Evolutionary conservation across 1,140 invertebrate species (phyloP).

Genomic region (Drosophila athabasca): DNA sequence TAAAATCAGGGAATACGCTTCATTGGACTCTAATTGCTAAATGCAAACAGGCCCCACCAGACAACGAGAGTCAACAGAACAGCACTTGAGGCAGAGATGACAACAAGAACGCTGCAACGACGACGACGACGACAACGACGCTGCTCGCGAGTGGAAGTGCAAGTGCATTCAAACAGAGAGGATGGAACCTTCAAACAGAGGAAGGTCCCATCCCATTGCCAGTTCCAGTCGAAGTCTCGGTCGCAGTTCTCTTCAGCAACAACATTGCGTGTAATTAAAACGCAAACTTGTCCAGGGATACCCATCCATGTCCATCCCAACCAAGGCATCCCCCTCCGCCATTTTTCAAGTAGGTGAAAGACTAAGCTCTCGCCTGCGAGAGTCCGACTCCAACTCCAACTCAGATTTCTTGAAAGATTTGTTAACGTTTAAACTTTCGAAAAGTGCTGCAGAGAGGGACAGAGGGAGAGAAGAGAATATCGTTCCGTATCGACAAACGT

Average conservation of each 20-base stretch:
- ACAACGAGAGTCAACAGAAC: slow-evolving; percentile 25
- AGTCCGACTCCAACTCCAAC: slow-evolving; percentile 21
- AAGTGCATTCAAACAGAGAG: slow-evolving; percentile 25
- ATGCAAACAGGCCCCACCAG: slow-evolving; percentile 56
- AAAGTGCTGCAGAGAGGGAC: slow-evolving; percentile 65
- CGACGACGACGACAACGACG: slow-evolving; percentile 18
- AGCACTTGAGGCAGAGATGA: slow-evolving; percentile 33
- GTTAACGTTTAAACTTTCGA: slow-evolving; percentile 76
- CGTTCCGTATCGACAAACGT: slow-evolving; percentile 69
- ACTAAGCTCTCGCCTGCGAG: slow-evolving; percentile 40
- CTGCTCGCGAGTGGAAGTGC: slow-evolving; percentile 16
- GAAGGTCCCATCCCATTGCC: slow-evolving; percentile 15
- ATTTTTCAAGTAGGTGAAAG: slow-evolving; percentile 67
- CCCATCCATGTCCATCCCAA: too few relatives aligned
- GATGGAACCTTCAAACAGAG: slow-evolving; percentile 7
- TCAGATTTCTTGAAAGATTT: slow-evolving; percentile 77
- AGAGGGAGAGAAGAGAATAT: slow-evolving; percentile 47
- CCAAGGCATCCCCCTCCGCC: background rate
- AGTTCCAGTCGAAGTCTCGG: background rate
- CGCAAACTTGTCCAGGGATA: slow-evolving; percentile 58
- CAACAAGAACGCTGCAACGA: slow-evolving; percentile 15
- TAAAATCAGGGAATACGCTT: slow-evolving; percentile 80
- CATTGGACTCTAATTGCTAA: slow-evolving; percentile 80
- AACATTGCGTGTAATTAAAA: slow-evolving; percentile 80
- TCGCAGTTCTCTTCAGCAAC: slow-evolving; percentile 11